Evolutionary conservation across 2,797 vertebrate species (phyloP).

Genomic region (Notolepis coatsorum): DNA sequence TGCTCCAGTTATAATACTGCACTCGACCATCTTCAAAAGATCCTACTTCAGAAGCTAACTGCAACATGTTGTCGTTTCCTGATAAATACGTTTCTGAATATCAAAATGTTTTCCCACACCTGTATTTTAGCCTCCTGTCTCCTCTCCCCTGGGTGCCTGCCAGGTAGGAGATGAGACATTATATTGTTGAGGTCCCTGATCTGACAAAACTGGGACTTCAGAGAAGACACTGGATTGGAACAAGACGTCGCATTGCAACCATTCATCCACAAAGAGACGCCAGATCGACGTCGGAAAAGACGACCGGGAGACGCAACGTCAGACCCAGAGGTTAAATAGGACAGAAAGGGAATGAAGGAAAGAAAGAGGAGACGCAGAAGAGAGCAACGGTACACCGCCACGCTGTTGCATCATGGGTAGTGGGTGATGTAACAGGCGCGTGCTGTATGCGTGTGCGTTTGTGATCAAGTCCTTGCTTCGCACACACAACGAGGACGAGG

Average conservation of each 20-base stretch:
- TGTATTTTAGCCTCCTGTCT: conserved; percentile 16
- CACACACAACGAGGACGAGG: conserved; percentile 42
- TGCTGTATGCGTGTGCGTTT: conserved; percentile 35
- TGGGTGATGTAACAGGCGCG: conserved; percentile 47
- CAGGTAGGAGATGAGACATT: conserved; percentile 35
- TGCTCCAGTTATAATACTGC: neutral
- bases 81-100: conserved; percentile 18
- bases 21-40: neutral
- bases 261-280: conserved; percentile 38
- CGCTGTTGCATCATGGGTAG: conserved; percentile 64
- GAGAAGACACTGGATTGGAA: conserved; percentile 31
- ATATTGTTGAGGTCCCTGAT: conserved; percentile 54
- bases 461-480: conserved; percentile 68
- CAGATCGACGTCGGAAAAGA: conserved; percentile 4
- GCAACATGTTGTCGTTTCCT: conserved; percentile 16
- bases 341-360: conserved; percentile 30
- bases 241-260: conserved; percentile 49
- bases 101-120: conserved; percentile 9
- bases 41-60: neutral
- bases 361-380: conserved; percentile 16
- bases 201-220: conserved; percentile 43
- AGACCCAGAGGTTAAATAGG: conserved; percentile 36
- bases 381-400: conserved; percentile 54
- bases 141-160: conserved; percentile 24
- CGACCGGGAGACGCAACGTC: conserved; percentile 16